Evolutionary conservation across 2,113 vertebrate genomes (phyloP).

Genomic region (Prinia subflava): DNA sequence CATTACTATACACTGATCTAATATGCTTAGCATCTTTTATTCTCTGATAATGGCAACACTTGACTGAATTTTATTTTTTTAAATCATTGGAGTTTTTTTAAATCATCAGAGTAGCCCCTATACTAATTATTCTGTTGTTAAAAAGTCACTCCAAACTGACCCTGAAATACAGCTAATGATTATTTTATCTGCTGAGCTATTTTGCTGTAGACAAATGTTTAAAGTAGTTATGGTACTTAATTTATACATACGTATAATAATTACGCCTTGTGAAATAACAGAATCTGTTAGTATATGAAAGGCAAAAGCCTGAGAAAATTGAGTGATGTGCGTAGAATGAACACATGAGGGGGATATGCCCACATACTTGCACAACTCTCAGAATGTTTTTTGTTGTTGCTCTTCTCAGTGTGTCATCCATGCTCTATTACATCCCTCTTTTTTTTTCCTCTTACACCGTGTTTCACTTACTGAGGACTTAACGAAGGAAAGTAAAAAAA

Average conservation of each 20-base stretch:
- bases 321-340: background rate
- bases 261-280: background rate
- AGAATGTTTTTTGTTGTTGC: background rate
- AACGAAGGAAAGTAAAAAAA: background rate
- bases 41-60: background rate
- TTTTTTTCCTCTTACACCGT: background rate
- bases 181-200: background rate
- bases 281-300: background rate
- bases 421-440: background rate
- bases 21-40: background rate
- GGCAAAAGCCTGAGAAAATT: background rate
- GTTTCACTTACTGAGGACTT: background rate
- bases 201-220: background rate
- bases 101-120: background rate
- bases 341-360: background rate
- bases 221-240: background rate
- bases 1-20: background rate
- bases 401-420: fast-evolving
- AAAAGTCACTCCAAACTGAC: background rate
- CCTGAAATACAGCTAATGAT: background rate
- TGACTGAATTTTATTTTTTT: background rate
- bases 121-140: background rate
- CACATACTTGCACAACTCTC: background rate
- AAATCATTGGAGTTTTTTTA: fast-evolving
- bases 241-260: background rate